A percentile compares a stretch with the other conserved stretches of the same genome.
Evolutionary conservation across 2,113 vertebrate species (phyloP).

Genomic region (Chascanopsetta lugubris): DNA sequence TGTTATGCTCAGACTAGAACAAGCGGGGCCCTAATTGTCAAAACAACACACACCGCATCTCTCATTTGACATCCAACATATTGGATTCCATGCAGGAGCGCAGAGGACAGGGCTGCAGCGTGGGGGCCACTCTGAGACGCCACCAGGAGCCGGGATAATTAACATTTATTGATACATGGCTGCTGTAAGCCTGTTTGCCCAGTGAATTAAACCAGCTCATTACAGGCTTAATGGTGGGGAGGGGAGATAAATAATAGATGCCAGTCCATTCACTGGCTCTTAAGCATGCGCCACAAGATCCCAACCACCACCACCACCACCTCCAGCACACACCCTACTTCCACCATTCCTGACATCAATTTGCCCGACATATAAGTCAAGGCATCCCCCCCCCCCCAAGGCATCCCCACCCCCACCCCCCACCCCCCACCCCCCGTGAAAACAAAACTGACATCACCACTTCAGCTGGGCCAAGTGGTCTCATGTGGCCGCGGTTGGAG

Average conservation of each 20-base stretch:
- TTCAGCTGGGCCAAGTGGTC: constrained; percentile 57
- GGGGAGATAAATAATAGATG: constrained; percentile 80
- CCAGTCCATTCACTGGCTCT: constrained; percentile 74
- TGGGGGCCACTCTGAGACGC: constrained; percentile 44
- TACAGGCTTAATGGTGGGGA: constrained; percentile 76
- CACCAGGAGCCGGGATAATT: constrained; percentile 74
- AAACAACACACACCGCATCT: constrained; percentile 59
- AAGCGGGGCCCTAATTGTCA: constrained; percentile 59
- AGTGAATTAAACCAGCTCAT: constrained; percentile 80
- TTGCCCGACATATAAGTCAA: constrained; percentile 63
- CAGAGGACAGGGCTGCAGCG: constrained; percentile 48
- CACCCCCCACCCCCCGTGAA: no score
- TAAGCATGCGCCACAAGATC: constrained; percentile 66
- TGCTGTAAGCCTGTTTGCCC: constrained; percentile 78
- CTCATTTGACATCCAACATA: constrained; percentile 67
- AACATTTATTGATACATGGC: constrained; percentile 82
- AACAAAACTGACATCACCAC: constrained; percentile 63
- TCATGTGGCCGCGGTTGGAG: constrained; percentile 37
- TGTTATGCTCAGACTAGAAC: constrained; percentile 28
- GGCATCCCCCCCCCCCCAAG: no score
- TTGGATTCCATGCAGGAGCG: constrained; percentile 72
- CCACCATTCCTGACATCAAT: constrained; percentile 56
- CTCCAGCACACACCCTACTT: background rate
- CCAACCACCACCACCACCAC: background rate
- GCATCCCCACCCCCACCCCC: no score